Evolutionary conservation across 30 jellyfish, hydroid and myxozoan species (phyloP).

Genomic region (Euphysa ruthae): DNA sequence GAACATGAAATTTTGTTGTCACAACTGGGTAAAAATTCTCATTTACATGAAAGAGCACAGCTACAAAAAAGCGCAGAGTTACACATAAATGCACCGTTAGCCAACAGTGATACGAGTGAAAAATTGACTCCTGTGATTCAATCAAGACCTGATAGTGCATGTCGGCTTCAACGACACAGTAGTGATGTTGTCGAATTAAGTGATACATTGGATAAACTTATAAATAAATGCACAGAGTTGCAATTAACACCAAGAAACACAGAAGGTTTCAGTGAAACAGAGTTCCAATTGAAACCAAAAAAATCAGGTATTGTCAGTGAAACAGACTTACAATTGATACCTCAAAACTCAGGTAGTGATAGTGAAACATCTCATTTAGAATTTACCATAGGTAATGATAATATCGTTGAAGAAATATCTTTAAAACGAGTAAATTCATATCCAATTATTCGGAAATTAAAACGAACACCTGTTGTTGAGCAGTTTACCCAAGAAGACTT

Average conservation of each 20-base stretch:
- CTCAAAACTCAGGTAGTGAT: no score
- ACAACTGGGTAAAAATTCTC: conserved; percentile 6
- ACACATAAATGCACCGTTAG: background rate
- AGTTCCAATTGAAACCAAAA: no score
- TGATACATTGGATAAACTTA: conserved; percentile 64
- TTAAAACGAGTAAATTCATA: no score
- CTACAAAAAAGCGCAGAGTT: background rate
- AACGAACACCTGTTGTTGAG: no score
- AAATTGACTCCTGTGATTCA: background rate
- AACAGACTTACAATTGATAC: no score
- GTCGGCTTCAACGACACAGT: conserved; percentile 47
- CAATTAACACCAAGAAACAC: conserved; percentile 14
- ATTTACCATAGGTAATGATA: no score
- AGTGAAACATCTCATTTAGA: no score
- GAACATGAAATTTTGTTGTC: conserved; percentile 41
- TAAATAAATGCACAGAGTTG: conserved; percentile 65
- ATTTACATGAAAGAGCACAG: background rate
- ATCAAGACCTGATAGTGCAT: conserved; percentile 5
- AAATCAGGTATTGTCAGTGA: no score
- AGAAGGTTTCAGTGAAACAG: no score
- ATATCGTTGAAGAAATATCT: no score
- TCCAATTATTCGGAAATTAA: no score
- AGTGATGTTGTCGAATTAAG: conserved; percentile 67
- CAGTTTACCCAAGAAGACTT: no score
- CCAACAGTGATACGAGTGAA: background rate